These are phyloP conservation scores for Mesembrinibis cayennensis DNA, from an alignment of 2,113 vertebrate genomes.

Conservation along the genomic window DNA sequence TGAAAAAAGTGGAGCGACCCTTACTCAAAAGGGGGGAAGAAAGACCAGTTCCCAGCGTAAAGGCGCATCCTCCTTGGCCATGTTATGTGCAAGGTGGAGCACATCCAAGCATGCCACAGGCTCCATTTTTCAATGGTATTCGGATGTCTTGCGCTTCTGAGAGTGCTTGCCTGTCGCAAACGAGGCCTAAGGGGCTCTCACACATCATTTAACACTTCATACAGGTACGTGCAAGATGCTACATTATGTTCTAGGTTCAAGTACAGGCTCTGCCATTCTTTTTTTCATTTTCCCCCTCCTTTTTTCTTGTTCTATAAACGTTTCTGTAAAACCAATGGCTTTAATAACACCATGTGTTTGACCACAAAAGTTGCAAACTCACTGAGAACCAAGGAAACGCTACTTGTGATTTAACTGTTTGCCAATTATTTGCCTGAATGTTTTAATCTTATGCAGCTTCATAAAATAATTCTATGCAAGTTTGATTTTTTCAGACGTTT, in stretches of 20 bases:
- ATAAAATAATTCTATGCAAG: background rate
- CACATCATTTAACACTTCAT: background rate
- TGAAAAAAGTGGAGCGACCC: background rate
- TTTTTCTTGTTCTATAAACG: background rate
- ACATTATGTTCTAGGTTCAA: background rate
- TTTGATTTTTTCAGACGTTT: slow-evolving; percentile 18
- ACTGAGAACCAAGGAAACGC: background rate
- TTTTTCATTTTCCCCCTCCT: background rate
- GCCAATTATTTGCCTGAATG: background rate
- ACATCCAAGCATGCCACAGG: background rate
- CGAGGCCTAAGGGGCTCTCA: background rate
- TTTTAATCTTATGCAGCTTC: background rate
- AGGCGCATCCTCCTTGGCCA: background rate
- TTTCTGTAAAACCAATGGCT: background rate
- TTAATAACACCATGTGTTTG: background rate
- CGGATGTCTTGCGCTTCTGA: background rate
- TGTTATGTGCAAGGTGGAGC: background rate
- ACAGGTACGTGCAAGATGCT: background rate
- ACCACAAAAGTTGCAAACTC: background rate
- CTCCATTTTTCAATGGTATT: background rate
- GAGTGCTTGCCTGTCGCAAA: background rate
- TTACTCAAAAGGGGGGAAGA: background rate
- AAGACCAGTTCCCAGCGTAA: background rate
- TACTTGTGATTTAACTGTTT: background rate
- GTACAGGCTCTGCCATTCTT: background rate